A percentile compares a stretch with the other conserved stretches of the same genome.
Conservation (phyloP, 1,140 invertebrate genomes). For the Mylabris phalerata region DNA sequence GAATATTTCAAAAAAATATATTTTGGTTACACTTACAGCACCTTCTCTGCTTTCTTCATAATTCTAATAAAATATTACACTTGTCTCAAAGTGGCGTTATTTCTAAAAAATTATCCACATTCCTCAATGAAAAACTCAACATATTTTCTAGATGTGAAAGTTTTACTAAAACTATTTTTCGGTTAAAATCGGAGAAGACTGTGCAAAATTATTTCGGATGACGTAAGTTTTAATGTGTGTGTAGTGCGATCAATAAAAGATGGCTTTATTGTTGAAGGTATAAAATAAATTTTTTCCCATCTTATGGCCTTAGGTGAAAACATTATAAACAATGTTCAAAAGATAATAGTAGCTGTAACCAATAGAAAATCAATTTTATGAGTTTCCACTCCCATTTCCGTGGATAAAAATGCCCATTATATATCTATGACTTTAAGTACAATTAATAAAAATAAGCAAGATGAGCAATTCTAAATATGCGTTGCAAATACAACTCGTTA, state of each 20-base stretch:
- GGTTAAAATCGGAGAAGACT: no score
- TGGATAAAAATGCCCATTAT: conserved; percentile 3
- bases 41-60: no score
- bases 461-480: conserved; percentile 8
- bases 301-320: conserved; percentile 4
- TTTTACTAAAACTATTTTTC: no score
- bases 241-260: not conserved
- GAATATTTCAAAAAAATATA: no score
- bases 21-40: no score
- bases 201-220: not conserved
- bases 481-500: conserved; percentile 15
- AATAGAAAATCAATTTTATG: conserved; percentile 19
- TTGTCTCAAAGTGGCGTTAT: no score
- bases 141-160: no score
- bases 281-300: not conserved
- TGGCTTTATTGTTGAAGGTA: not conserved
- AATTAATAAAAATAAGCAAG: not conserved
- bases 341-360: conserved; percentile 12
- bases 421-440: not conserved
- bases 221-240: not conserved
- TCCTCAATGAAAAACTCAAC: no score
- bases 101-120: no score
- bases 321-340: conserved; percentile 17
- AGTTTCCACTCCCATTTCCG: conserved; percentile 15
- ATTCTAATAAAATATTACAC: no score